Percentiles rank a stretch among this genome's conserved stretches.
These are phyloP conservation scores for Rhombomys opimus DNA, from an alignment of 2,113 vertebrate genomes.

Conservation along the genomic window DNA sequence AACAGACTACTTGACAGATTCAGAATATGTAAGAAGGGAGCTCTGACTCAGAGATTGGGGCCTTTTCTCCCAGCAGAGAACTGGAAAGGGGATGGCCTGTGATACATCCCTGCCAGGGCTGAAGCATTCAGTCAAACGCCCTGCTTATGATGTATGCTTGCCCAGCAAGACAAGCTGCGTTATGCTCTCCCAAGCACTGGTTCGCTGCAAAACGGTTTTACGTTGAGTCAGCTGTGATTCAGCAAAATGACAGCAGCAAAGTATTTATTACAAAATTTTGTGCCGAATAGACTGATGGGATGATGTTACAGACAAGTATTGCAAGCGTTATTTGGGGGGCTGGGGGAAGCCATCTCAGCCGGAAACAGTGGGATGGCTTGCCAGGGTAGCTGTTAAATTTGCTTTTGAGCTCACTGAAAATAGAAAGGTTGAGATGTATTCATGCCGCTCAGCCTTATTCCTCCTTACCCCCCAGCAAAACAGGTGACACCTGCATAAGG, in stretches of 20 bases:
- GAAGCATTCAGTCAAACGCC: not conserved
- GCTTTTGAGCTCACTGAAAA: conserved; percentile 21
- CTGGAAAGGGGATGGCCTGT: not conserved
- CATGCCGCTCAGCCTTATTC: not conserved
- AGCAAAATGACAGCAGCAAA: not conserved
- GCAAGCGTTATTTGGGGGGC: not conserved
- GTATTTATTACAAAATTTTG: not conserved
- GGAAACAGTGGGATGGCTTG: not conserved
- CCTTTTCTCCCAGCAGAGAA: not conserved
- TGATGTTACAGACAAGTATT: not conserved
- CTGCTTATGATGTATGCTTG: not conserved
- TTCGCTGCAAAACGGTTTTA: not conserved
- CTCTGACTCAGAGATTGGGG: not conserved
- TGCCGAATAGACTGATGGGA: not conserved
- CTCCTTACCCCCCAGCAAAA: not conserved
- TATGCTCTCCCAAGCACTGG: not conserved
- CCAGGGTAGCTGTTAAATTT: not conserved
- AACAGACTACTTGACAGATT: not conserved
- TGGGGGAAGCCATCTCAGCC: not conserved
- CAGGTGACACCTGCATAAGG: no score
- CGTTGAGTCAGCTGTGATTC: not conserved
- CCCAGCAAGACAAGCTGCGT: no score
- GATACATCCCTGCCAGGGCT: not conserved
- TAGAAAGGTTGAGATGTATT: not conserved
- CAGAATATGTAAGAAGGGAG: not conserved